Percentiles rank a stretch among this genome's conserved stretches.
These are phyloP conservation scores for Stenotaenia linearis DNA, from an alignment of 2,888 invertebrate species.

Conservation along the genomic window DNA sequence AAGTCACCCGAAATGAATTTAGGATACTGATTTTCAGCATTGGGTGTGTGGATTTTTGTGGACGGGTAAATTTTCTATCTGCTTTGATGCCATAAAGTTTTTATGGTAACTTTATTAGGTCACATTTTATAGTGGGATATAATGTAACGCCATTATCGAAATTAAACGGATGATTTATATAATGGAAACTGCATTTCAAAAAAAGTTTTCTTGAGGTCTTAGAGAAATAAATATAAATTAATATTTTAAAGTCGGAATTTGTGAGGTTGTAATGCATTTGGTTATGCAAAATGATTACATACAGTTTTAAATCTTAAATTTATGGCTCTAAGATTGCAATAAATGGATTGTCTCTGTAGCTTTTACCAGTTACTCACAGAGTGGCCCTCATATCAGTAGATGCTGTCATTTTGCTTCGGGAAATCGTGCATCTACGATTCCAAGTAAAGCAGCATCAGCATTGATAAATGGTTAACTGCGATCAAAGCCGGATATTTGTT, in stretches of 20 bases:
- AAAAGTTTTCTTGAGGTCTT: background rate
- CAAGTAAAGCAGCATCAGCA: no score
- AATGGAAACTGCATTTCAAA: background rate
- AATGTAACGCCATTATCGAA: background rate
- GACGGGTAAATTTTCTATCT: background rate
- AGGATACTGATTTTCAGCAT: background rate
- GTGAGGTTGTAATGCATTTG: no score
- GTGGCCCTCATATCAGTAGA: no score
- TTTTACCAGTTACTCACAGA: no score
- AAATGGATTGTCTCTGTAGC: background rate
- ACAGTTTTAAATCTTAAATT: no score
- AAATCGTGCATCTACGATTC: background rate
- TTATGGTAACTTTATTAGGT: constrained; percentile 7
- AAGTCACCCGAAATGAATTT: background rate
- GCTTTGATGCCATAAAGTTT: background rate
- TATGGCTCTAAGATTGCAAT: background rate
- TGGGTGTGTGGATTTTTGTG: background rate
- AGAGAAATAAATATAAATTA: no score
- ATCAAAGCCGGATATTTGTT: background rate
- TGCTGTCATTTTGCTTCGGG: background rate
- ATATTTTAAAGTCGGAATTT: no score
- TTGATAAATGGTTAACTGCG: no score
- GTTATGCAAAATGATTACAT: no score
- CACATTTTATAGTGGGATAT: background rate
- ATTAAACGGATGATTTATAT: background rate